Percentiles rank a stretch among this genome's conserved stretches.
Evolutionary conservation across 2,888 invertebrate genomes (phyloP).

Genomic region (Gymnoscelis rufifasciata): DNA sequence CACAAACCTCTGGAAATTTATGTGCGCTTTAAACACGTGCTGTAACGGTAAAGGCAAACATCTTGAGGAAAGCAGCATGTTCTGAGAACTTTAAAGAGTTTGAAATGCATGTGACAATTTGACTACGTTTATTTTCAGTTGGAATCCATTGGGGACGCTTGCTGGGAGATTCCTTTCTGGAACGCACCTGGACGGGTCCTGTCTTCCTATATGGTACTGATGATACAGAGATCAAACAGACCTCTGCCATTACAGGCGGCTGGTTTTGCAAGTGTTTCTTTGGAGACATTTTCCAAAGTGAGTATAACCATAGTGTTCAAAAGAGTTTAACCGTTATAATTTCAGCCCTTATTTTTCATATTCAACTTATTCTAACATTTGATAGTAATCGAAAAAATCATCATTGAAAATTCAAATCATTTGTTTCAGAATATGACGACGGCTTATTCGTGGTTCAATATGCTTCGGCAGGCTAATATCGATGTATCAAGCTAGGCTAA

Average conservation of each 20-base stretch:
- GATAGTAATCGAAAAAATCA: no score
- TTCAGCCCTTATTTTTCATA: no score
- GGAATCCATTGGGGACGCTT: neutral
- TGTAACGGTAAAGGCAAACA: no score
- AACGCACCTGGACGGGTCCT: neutral
- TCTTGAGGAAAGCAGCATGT: no score
- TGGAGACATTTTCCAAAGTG: constrained; percentile 2
- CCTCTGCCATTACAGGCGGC: neutral
- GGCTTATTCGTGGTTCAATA: constrained; percentile 8
- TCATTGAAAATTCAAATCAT: neutral
- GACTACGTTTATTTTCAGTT: neutral
- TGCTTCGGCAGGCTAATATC: constrained; percentile 8
- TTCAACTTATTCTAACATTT: no score
- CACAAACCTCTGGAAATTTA: no score
- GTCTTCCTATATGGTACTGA: neutral
- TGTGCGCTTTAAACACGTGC: no score
- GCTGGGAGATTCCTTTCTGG: neutral
- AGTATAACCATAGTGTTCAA: neutral
- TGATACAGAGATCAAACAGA: neutral
- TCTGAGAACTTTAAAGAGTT: no score
- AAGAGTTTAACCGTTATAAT: neutral
- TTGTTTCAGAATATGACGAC: constrained; percentile 2
- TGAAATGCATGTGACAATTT: neutral
- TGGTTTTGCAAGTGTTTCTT: neutral
- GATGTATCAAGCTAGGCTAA: neutral